phyloP scores from a whole-genome alignment of 2,113 vertebrate genomes.

The Procavia capensis region DNA sequence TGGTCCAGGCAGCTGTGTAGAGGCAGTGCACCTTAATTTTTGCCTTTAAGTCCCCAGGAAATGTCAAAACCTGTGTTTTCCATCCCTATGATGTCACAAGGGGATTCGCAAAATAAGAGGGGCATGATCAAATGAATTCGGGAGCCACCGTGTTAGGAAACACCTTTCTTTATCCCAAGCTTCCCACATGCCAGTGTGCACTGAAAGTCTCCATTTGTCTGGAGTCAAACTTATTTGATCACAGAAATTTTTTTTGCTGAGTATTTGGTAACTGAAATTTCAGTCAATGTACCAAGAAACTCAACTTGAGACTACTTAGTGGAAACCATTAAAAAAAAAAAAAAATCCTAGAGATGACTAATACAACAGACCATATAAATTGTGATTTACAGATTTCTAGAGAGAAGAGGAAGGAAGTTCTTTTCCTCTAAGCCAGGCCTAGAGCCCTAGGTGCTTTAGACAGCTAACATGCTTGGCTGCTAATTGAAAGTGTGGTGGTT shows the following conservation, averaged over 20 bases:
- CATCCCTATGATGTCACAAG: not conserved
- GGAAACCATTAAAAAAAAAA: constrained; percentile 28
- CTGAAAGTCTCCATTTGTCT: not conserved
- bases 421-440: not conserved
- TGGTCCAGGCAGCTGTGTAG: not conserved
- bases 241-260: not conserved
- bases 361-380: not conserved
- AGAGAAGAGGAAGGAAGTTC: not conserved
- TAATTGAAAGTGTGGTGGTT: not conserved
- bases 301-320: not conserved
- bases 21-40: not conserved
- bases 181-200: not conserved
- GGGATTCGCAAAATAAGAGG: not conserved
- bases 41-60: not conserved
- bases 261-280: constrained; percentile 40
- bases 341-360: not conserved
- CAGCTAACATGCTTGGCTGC: not conserved
- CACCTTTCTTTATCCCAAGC: not conserved
- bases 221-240: constrained; percentile 38
- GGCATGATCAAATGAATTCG: not conserved
- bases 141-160: not conserved
- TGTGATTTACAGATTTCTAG: constrained; percentile 30
- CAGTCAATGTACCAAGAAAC: constrained; percentile 29
- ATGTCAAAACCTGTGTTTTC: not conserved
- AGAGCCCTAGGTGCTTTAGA: not conserved